Evolutionary conservation across 2,888 invertebrate species (phyloP).

Genomic region (Galeruca laticollis): DNA sequence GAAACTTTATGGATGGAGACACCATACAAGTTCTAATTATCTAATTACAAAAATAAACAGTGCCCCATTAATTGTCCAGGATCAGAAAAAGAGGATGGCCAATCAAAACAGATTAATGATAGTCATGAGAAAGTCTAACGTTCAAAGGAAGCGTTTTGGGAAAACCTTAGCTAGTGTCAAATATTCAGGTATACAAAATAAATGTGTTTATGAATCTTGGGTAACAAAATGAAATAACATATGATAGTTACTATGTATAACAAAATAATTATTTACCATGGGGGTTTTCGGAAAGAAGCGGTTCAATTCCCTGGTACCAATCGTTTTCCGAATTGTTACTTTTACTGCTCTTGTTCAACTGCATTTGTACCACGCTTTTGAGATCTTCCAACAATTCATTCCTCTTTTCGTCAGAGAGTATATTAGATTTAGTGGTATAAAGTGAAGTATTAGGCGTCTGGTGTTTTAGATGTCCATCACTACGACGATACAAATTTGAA

Average conservation of each 20-base stretch:
- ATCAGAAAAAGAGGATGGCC: too few species aligned
- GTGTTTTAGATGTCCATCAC: neutral
- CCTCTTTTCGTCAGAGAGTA: conserved; percentile 9
- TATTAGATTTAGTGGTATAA: neutral
- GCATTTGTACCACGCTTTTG: conserved; percentile 7
- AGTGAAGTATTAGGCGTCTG: neutral
- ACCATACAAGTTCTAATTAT: too few species aligned
- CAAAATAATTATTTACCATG: conserved; percentile 13
- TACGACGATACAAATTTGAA: neutral
- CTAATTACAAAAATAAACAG: too few species aligned
- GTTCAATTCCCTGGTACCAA: conserved; percentile 17
- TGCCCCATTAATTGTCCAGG: too few species aligned
- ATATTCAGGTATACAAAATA: too few species aligned
- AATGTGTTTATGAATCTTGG: neutral
- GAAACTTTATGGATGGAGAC: too few species aligned
- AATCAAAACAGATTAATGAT: too few species aligned
- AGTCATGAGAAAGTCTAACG: too few species aligned
- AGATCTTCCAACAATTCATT: conserved; percentile 16
- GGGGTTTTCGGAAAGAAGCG: conserved; percentile 4
- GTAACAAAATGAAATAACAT: neutral
- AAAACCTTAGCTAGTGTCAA: too few species aligned
- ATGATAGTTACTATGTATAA: conserved; percentile 3
- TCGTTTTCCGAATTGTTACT: neutral
- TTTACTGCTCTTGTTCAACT: conserved; percentile 9
- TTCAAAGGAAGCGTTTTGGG: too few species aligned